Evolutionary conservation across 2,888 invertebrate genomes (phyloP).

Genomic region (Chymomyza amoena): DNA sequence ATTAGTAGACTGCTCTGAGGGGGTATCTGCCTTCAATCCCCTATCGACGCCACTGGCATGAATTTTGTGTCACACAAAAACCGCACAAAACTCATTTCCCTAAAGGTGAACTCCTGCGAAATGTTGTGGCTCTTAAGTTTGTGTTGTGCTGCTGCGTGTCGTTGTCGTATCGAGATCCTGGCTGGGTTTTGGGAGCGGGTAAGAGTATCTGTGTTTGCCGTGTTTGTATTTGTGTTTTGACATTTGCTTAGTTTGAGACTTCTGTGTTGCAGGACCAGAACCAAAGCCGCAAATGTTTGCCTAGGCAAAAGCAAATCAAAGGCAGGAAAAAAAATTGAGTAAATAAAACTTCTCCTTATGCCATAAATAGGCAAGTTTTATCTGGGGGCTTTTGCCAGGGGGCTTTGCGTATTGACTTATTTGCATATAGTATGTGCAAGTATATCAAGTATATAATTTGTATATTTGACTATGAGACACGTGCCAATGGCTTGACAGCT

Average conservation of each 20-base stretch:
- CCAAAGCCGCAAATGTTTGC: conserved; percentile 43
- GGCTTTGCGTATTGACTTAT: conserved; percentile 16
- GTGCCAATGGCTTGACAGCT: conserved; percentile 9
- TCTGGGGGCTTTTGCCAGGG: neutral
- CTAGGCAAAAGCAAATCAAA: conserved; percentile 44
- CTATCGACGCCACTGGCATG: neutral
- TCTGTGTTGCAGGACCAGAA: neutral
- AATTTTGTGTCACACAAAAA: conserved; percentile 7
- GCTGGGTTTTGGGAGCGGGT: neutral
- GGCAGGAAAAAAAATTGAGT: conserved; percentile 12
- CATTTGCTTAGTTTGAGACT: neutral
- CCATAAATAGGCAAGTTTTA: neutral
- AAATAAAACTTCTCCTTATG: neutral
- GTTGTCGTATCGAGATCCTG: neutral
- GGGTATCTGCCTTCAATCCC: too few relatives aligned
- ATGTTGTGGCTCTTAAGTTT: conserved; percentile 22
- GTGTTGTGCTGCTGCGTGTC: conserved; percentile 24
- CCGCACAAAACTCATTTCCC: conserved; percentile 60
- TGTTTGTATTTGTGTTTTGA: neutral
- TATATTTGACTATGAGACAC: neutral
- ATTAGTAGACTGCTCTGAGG: too few relatives aligned
- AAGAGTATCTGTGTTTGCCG: neutral
- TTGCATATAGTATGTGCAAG: conserved; percentile 15
- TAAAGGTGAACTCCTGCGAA: conserved; percentile 38
- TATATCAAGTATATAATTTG: conserved; percentile 3